Conservation (phyloP, 2,888 invertebrate species). For the Drosophila hawaiiensis region DNA sequence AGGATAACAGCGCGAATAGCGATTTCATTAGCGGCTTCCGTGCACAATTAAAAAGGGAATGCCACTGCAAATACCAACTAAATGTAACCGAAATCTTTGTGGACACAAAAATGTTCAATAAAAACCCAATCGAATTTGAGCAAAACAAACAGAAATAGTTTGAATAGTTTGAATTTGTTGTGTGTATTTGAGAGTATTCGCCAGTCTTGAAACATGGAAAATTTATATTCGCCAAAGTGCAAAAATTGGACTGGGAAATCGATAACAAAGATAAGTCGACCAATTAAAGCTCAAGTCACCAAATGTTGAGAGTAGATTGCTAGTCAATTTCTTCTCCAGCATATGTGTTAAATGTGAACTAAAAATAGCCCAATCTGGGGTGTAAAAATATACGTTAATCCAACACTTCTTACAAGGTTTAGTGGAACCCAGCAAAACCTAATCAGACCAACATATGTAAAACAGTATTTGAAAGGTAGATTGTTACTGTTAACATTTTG, state of each 20-base stretch:
- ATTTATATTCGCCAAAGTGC: not conserved
- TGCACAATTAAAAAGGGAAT: slow-evolving; percentile 1
- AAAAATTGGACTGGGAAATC: not conserved
- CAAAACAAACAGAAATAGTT: not conserved
- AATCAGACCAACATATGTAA: not conserved
- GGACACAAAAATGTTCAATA: not conserved
- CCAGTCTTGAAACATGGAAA: not conserved
- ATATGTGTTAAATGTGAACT: not conserved
- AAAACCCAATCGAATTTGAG: not conserved
- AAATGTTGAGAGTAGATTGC: not conserved
- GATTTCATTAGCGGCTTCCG: not conserved
- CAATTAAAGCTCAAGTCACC: not conserved
- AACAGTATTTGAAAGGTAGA: not conserved
- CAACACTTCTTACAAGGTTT: not conserved
- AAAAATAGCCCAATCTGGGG: not conserved
- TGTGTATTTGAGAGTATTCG: no score
- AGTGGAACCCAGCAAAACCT: not conserved
- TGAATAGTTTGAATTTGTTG: not conserved
- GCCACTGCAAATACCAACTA: slow-evolving; percentile 5
- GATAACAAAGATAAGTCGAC: not conserved
- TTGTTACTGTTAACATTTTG: not conserved
- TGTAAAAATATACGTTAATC: not conserved
- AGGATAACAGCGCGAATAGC: not conserved
- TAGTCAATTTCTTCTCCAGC: not conserved
- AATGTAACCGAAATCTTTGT: not conserved